Evolutionary conservation across 2,113 vertebrate species (phyloP).

Genomic region (Cinclus cinclus): DNA sequence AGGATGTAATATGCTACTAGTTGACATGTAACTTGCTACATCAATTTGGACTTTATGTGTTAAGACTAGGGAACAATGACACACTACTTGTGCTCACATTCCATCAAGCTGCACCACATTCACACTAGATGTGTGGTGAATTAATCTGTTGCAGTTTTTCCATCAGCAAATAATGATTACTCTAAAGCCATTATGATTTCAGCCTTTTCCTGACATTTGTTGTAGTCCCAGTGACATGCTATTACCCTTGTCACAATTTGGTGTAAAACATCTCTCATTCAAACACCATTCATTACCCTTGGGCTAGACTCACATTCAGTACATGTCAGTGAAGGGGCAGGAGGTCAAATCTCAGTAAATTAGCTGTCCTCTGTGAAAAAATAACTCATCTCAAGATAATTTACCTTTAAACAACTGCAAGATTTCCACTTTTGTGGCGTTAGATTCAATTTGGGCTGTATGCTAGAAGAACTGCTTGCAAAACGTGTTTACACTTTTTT

Average conservation of each 20-base stretch:
- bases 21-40: neutral
- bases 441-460: neutral
- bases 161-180: slow-evolving; percentile 4
- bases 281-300: slow-evolving; percentile 26
- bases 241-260: slow-evolving; percentile 57
- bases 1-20: neutral
- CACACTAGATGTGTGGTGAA: neutral
- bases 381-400: slow-evolving; percentile 25
- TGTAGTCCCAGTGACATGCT: slow-evolving; percentile 41
- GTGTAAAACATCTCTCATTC: slow-evolving; percentile 49
- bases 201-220: slow-evolving; percentile 35
- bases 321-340: neutral
- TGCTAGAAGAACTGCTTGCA: neutral
- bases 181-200: slow-evolving; percentile 21
- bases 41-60: neutral
- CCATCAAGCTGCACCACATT: neutral
- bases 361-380: slow-evolving; percentile 29
- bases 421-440: neutral
- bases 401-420: slow-evolving; percentile 8
- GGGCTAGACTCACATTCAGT: slow-evolving; percentile 5
- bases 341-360: slow-evolving; percentile 44
- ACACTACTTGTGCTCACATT: neutral
- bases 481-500: neutral
- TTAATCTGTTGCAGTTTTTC: slow-evolving; percentile 16
- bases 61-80: neutral